phyloP scores from a whole-genome alignment of 2,797 vertebrate species.

The Enteromius treurensis region DNA sequence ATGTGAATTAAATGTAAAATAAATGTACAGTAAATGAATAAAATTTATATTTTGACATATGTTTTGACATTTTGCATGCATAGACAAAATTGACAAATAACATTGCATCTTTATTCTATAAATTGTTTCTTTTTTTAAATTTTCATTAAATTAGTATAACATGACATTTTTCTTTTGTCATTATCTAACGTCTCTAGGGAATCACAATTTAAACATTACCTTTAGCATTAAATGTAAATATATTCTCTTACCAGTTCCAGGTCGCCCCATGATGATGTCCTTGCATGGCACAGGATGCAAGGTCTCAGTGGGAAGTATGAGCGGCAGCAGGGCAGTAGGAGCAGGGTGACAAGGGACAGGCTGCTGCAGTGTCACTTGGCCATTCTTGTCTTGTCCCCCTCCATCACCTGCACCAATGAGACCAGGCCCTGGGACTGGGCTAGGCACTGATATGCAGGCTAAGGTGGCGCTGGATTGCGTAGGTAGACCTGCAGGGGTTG shows the following conservation, averaged over 20 bases:
- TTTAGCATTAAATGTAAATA: slow-evolving; percentile 18
- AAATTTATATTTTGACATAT: background rate
- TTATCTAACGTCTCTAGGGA: background rate
- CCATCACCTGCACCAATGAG: slow-evolving; percentile 64
- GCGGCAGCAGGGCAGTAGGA: slow-evolving; percentile 88
- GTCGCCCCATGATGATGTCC: slow-evolving; percentile 93
- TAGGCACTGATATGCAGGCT: slow-evolving; percentile 73
- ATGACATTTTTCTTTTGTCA: background rate
- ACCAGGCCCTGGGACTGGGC: slow-evolving; percentile 67
- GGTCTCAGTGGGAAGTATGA: slow-evolving; percentile 88
- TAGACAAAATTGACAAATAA: background rate
- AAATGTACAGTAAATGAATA: background rate
- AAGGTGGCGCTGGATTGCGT: slow-evolving; percentile 71
- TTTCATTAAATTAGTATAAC: background rate
- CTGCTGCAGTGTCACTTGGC: slow-evolving; percentile 83
- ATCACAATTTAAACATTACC: background rate
- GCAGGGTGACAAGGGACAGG: slow-evolving; percentile 92
- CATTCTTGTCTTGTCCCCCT: slow-evolving; percentile 69
- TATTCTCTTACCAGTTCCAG: slow-evolving; percentile 87
- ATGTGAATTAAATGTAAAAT: background rate
- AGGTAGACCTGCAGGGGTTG: slow-evolving; percentile 62
- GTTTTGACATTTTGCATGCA: background rate
- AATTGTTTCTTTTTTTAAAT: background rate
- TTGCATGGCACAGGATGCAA: slow-evolving; percentile 89
- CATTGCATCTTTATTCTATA: background rate